A percentile compares a stretch with the other conserved stretches of the same genome.
phyloP scores from a whole-genome alignment of 2,797 vertebrate species.

The Poecilia picta region DNA sequence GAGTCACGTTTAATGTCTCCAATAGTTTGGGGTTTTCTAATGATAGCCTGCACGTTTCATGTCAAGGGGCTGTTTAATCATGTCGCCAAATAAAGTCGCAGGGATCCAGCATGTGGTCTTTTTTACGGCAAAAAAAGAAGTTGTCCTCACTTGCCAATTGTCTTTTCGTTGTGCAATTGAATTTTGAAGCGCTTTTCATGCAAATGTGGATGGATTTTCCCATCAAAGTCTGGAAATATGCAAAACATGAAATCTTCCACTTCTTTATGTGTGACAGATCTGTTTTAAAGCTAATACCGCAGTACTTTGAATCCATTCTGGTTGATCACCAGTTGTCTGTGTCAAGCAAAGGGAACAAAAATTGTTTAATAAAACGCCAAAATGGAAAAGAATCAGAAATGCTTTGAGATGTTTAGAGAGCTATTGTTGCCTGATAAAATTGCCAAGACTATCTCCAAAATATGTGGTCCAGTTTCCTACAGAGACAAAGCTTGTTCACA shows the following conservation, averaged over 20 bases:
- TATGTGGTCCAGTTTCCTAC: background rate
- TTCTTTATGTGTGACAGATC: background rate
- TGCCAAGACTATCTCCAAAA: background rate
- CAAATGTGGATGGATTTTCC: background rate
- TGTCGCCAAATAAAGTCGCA: conserved; percentile 23
- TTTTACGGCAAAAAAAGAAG: background rate
- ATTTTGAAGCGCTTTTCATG: background rate
- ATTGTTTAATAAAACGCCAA: background rate
- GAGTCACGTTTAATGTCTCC: conserved; percentile 53
- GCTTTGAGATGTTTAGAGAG: background rate
- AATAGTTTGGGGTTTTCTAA: conserved; percentile 46
- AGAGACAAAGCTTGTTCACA: background rate
- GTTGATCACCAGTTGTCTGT: background rate
- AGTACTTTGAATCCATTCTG: background rate
- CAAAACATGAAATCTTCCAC: background rate
- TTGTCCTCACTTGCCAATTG: background rate
- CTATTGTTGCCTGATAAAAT: background rate
- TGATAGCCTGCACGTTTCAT: conserved; percentile 29
- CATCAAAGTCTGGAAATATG: background rate
- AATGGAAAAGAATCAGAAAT: background rate
- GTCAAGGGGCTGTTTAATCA: conserved; percentile 36
- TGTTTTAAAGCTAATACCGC: background rate
- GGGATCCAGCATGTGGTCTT: conserved; percentile 8
- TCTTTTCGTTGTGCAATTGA: background rate
- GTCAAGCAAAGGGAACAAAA: background rate